Evolutionary conservation across 2,113 vertebrate genomes (phyloP).

Genomic region (Axis porcinus): DNA sequence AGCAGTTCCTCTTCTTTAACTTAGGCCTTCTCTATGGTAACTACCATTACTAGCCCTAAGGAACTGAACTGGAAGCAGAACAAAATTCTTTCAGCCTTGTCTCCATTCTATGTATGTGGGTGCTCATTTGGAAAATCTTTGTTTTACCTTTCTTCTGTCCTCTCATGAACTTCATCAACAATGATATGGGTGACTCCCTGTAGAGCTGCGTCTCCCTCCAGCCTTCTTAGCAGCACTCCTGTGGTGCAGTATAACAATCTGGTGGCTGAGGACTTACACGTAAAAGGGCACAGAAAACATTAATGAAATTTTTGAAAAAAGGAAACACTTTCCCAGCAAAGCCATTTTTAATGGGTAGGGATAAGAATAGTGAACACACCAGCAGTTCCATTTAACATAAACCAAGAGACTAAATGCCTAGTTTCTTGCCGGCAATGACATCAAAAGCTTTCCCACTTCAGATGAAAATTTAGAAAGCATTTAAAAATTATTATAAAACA

Average conservation of each 20-base stretch:
- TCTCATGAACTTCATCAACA: constrained; percentile 97
- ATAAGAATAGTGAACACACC: neutral
- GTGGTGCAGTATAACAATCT: constrained; percentile 96
- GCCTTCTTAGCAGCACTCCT: constrained; percentile 91
- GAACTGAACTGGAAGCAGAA: neutral
- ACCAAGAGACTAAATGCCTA: neutral
- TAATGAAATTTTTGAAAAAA: neutral
- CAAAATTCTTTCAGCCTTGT: neutral
- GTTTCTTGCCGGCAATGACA: neutral
- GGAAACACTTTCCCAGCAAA: neutral
- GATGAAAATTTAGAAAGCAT: neutral
- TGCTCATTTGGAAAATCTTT: neutral
- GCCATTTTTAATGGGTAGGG: neutral
- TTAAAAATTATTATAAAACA: neutral
- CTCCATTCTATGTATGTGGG: neutral
- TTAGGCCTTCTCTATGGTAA: neutral
- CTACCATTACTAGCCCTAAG: neutral
- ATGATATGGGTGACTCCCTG: constrained; percentile 91
- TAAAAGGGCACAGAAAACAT: constrained; percentile 30
- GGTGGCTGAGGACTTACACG: constrained; percentile 88
- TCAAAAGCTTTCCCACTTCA: constrained; percentile 3
- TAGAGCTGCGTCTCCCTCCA: constrained; percentile 90
- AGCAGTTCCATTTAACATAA: constrained; percentile 17
- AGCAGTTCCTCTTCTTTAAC: neutral
- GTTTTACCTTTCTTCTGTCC: constrained; percentile 95